Evolutionary conservation across 2,888 invertebrate species (phyloP), one percentile per base, ranked within the genome.

Genomic region (Acronicta psi): DNA sequence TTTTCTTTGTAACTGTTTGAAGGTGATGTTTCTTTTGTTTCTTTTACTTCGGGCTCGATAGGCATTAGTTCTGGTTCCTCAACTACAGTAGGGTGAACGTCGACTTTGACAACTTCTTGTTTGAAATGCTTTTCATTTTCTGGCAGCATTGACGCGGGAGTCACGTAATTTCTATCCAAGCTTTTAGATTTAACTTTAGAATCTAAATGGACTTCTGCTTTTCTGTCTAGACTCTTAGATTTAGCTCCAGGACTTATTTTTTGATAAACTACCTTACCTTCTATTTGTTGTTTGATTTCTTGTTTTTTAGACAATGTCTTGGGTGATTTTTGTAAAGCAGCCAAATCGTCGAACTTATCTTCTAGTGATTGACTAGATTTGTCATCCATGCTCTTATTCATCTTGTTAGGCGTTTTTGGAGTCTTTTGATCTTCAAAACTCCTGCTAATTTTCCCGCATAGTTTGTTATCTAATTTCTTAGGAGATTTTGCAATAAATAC

Each of bases 401-500:
- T 93, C 81, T 96, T 96, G 49, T 89, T 95, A 49, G 88, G 94
- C 0, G 94, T 77, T 83, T 95, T 95, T 6, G 94, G 85, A 56
- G 92, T 86, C 47, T 95, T 95, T 71, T 90, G 93, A 69, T 96
- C 96, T 74, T 96, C 96, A 75, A 96, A 96, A 77, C 96, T 96
- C 58, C 95, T 94, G 78, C 96, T 96, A 8, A 92, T 90, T 80
- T 95, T 95, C 42, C 95, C 95, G 14, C 88, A 89, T 46, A 95
- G 73, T 59, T 95, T 95, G 52, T 94, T 95, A 75, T 97, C 96
- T 6, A 96, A 85, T 77, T 96, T 96, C 63, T 96, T 96, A 0
- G 96, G 97, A 3, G 96, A 96, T 81, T 97, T 97, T 0, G 97
- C 96, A 75, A 97, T 97, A 56, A 97, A 95, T 6, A 97, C 96